Base-by-base conservation (phyloP, 1,140 invertebrate species). In the Sipha flava region DNA sequence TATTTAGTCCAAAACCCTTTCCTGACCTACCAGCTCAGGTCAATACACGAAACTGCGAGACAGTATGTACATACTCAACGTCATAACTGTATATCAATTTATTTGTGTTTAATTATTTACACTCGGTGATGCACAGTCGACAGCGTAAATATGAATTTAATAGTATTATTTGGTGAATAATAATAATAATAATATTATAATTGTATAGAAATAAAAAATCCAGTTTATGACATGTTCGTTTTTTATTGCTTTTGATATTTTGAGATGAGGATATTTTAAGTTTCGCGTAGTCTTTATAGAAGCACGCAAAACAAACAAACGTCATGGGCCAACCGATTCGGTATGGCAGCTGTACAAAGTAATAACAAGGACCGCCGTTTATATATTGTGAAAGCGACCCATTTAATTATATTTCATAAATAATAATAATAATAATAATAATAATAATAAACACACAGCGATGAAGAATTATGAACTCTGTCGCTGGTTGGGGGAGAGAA, bases 321-420 rank as follows among this genome's bases (percentile, higher is more conserved):
- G 66, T 70, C 40, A 54, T n/a, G 31, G 29, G 29, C 49, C 47
- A 43, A 73, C 70, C 70, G n/a, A 73, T 73, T 54, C 47, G 12
- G 47, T 73, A 73, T 73, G 70, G 70, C 70, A 73, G 47, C 45
- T 73, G 70, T 73, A 73, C 70, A 34, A 73, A 73, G 45, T 52
- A 73, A 73, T 73, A 73, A 54, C 49, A 73, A 73, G 31, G 70
- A 73, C 70, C 26, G 40, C 43, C 68, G 45, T 72, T 72, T 72
- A 72, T 72, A 72, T 47, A 72, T 72, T 54, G 70, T 73, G 70
- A 54, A 59, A 77, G 31, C 73, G 52, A 59, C 73, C 59, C 73
- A 18, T 77, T 77, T 77, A 59, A 77, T 59, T 52, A 43, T 57
- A 77, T 77, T 77, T 77, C 73, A 57, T 77, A 77, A 77, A 77